Percentiles rank a stretch among this genome's conserved stretches.
phyloP scores from a whole-genome alignment of 2,888 invertebrate genomes.

The Drosophila birchii region DNA sequence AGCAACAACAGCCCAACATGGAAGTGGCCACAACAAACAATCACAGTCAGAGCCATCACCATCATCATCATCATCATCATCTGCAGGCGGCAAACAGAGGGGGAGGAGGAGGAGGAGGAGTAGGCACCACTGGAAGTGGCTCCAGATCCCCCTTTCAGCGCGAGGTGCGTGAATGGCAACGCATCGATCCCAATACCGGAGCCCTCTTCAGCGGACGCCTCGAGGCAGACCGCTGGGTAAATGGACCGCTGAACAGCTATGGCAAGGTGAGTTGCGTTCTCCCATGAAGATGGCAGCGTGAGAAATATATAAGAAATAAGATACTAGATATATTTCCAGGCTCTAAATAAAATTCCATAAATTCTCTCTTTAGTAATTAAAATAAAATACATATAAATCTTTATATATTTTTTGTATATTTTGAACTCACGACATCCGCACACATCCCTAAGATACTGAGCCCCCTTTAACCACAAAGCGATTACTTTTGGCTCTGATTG shows the following conservation, averaged over 20 bases:
- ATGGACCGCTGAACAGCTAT: conserved; percentile 85
- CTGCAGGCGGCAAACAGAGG: conserved; percentile 30
- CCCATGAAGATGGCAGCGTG: conserved; percentile 29
- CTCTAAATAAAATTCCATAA: not conserved
- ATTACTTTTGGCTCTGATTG: conserved; percentile 57
- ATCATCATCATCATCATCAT: conserved; percentile 67
- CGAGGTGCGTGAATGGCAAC: conserved; percentile 85
- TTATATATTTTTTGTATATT: not conserved
- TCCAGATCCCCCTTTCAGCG: conserved; percentile 84
- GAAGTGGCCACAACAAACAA: conserved; percentile 82
- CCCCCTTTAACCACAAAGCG: conserved; percentile 13
- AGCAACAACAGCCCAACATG: conserved; percentile 61
- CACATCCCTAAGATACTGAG: conserved; percentile 18
- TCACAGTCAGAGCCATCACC: conserved; percentile 80
- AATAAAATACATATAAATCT: not conserved
- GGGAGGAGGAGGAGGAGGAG: conserved; percentile 2
- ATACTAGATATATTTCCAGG: not conserved
- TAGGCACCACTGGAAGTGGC: conserved; percentile 59
- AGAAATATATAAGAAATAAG: not conserved
- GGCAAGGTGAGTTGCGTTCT: conserved; percentile 83
- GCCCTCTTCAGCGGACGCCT: conserved; percentile 84
- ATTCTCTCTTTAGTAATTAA: not conserved
- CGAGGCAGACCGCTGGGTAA: conserved; percentile 85
- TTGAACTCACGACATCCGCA: conserved; percentile 14
- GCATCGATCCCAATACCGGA: conserved; percentile 85